Conservation (phyloP, 2,113 vertebrate genomes). For the Crypturellus undulatus region DNA sequence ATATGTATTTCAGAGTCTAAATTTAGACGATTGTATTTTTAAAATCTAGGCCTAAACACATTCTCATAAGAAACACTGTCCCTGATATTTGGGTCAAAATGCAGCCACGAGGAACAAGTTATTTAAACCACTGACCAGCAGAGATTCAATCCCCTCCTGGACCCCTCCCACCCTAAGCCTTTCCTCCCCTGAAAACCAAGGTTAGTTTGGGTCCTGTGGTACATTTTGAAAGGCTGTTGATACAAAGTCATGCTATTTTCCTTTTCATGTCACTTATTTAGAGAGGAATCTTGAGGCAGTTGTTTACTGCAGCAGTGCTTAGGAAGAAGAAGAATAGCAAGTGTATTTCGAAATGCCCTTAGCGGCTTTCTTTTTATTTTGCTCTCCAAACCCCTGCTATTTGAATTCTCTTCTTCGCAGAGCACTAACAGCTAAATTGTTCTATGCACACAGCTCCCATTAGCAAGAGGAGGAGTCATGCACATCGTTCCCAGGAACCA, state of each 20-base stretch:
- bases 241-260: conserved; percentile 61
- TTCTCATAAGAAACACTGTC: background rate
- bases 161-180: background rate
- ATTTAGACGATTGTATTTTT: conserved; percentile 31
- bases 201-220: conserved; percentile 29
- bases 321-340: conserved; percentile 48
- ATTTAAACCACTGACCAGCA: background rate
- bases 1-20: conserved; percentile 4
- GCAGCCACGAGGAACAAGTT: conserved; percentile 5
- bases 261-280: conserved; percentile 63
- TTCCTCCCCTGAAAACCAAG: conserved; percentile 29
- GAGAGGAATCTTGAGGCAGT: conserved; percentile 58
- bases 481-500: conserved; percentile 41
- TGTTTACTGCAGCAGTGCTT: conserved; percentile 62
- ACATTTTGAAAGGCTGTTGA: conserved; percentile 50
- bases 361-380: conserved; percentile 69
- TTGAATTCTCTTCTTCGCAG: conserved; percentile 59
- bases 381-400: conserved; percentile 61
- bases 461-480: conserved; percentile 57
- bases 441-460: conserved; percentile 61
- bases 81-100: conserved; percentile 14
- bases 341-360: conserved; percentile 69
- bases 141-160: background rate
- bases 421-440: conserved; percentile 71
- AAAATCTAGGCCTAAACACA: background rate